phyloP scores from a whole-genome alignment of 2,888 invertebrate species.

The Ptychoptera contaminata region DNA sequence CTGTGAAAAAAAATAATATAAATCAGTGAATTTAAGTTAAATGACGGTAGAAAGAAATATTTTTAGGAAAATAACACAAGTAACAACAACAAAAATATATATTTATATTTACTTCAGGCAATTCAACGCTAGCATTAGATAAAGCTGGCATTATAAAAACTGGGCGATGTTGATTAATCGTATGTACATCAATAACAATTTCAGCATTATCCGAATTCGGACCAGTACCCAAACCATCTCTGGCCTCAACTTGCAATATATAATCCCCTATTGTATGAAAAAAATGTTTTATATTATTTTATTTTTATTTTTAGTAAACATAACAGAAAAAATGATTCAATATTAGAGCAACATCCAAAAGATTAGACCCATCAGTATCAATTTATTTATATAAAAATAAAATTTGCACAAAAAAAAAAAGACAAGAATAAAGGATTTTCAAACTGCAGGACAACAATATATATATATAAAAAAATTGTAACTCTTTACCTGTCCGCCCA shows the following conservation, averaged over 20 bases:
- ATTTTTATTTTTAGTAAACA: neutral
- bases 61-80: conserved; percentile 1
- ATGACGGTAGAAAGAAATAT: neutral
- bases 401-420: too few species aligned
- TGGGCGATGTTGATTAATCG: conserved; percentile 71
- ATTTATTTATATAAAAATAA: neutral
- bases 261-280: conserved; percentile 27
- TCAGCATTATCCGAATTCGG: conserved; percentile 47
- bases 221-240: conserved; percentile 55
- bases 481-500: conserved; percentile 35
- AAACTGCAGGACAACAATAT: too few species aligned
- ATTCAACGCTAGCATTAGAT: conserved; percentile 59
- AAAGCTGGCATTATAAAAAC: conserved; percentile 61
- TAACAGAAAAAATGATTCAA: too few species aligned
- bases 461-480: neutral
- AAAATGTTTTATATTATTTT: too few species aligned
- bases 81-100: conserved; percentile 3
- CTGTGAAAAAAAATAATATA: conserved; percentile 26
- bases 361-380: too few species aligned
- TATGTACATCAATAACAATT: conserved; percentile 60
- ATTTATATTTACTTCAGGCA: conserved; percentile 52
- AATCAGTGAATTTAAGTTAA: conserved; percentile 3
- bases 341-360: too few species aligned
- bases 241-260: conserved; percentile 53
- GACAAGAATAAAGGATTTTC: too few species aligned